Evolutionary conservation across 92 coral and sea anemone species (phyloP).

Genomic region (Heteractis magnifica): DNA sequence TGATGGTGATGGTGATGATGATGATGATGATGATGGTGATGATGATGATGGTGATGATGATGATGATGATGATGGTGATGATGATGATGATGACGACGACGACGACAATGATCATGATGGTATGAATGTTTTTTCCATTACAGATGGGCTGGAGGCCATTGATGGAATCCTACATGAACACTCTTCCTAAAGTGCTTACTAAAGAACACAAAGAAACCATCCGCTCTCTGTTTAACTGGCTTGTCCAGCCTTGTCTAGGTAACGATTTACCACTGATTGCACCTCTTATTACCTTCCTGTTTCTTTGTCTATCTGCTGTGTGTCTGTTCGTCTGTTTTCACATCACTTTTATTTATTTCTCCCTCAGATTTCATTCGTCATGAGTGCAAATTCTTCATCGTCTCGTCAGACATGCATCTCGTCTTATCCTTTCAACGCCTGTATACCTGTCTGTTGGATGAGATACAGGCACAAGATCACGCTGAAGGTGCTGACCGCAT

Average conservation of each 20-base stretch:
- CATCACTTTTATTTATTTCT: not conserved
- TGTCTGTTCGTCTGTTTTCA: not conserved
- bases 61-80: not conserved
- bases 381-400: constrained; percentile 92
- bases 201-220: constrained; percentile 84
- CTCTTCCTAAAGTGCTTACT: constrained; percentile 69
- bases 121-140: not conserved
- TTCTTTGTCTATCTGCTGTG: not conserved
- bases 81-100: not conserved
- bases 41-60: not conserved
- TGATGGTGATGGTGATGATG: not conserved
- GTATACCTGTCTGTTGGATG: constrained; percentile 90
- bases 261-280: constrained; percentile 7
- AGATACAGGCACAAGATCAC: constrained; percentile 87
- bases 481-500: constrained; percentile 97
- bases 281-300: not conserved
- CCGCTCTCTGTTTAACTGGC: constrained; percentile 82
- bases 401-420: constrained; percentile 90
- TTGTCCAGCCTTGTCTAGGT: constrained; percentile 90
- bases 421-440: constrained; percentile 85
- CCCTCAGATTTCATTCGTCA: constrained; percentile 85
- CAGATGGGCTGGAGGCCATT: constrained; percentile 96
- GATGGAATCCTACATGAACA: constrained; percentile 98
- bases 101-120: not conserved
- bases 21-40: not conserved